These are phyloP conservation scores for Slavum lentiscoides DNA, from an alignment of 2,888 invertebrate species.

Conservation along the genomic window DNA sequence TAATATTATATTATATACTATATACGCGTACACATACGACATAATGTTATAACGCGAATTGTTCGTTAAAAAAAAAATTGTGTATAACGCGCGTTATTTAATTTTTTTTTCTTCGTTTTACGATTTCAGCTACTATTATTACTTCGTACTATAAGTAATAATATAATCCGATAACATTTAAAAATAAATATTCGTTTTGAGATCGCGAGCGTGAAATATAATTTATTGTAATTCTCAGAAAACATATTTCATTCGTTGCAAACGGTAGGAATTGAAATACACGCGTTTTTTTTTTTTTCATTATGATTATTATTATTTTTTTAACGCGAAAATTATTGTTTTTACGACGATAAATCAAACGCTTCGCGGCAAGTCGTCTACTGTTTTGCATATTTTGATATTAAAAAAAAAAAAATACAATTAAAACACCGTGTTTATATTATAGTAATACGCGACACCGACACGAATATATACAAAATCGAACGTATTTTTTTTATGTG, in stretches of 20 bases:
- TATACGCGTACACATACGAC: background rate
- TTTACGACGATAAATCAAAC: constrained; percentile 25
- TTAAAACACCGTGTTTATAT: background rate
- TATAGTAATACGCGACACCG: no score
- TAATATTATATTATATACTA: no score
- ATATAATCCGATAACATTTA: background rate
- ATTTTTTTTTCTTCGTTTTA: background rate
- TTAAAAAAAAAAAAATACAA: background rate
- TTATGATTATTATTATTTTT: background rate
- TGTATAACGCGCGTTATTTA: background rate
- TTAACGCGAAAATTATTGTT: background rate
- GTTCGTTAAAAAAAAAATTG: background rate
- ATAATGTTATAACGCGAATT: no score
- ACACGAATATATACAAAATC: no score
- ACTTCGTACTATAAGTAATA: background rate
- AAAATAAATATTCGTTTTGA: background rate
- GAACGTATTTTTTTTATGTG: no score
- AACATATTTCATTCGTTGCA: background rate
- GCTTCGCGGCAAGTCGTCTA: background rate
- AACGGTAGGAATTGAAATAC: constrained; percentile 12
- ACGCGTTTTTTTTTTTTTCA: no score
- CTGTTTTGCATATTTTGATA: constrained; percentile 15
- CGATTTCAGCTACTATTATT: constrained; percentile 14
- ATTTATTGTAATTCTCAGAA: background rate
- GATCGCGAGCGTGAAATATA: background rate